These are phyloP conservation scores for Girardinus metallicus DNA, from an alignment of 2,797 vertebrate genomes.

Conservation along the genomic window DNA sequence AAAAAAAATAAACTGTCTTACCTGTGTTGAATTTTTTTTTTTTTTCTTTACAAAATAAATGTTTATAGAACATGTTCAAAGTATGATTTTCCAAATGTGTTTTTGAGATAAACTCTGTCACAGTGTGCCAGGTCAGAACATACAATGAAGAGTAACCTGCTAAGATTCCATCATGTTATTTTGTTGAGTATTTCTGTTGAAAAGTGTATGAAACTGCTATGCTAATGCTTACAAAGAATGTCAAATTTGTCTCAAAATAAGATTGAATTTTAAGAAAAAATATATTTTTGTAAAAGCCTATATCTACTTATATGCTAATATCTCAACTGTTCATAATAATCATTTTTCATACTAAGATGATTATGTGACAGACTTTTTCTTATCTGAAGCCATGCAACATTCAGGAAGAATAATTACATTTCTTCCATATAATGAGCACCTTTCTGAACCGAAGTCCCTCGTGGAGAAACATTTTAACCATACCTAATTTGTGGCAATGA, in stretches of 20 bases:
- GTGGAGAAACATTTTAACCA: conserved; percentile 8
- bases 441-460: conserved; percentile 9
- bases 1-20: neutral
- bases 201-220: neutral
- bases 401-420: conserved; percentile 13
- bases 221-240: neutral
- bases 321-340: neutral
- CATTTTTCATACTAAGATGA: neutral
- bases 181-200: neutral
- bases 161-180: neutral
- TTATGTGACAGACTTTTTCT: neutral
- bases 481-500: conserved; percentile 11
- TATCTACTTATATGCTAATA: neutral
- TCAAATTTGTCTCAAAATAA: neutral
- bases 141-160: neutral
- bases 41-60: neutral
- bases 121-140: neutral
- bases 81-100: neutral
- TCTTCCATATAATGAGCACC: conserved; percentile 14
- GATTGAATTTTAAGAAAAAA: neutral
- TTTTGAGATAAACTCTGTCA: neutral
- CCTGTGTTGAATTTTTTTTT: neutral
- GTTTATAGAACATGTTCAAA: neutral
- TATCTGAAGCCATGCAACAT: conserved; percentile 10
- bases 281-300: neutral